Percentiles rank a stretch among this genome's conserved stretches.
Conservation (phyloP, 2,888 invertebrate species). For the Parnassius smintheus region DNA sequence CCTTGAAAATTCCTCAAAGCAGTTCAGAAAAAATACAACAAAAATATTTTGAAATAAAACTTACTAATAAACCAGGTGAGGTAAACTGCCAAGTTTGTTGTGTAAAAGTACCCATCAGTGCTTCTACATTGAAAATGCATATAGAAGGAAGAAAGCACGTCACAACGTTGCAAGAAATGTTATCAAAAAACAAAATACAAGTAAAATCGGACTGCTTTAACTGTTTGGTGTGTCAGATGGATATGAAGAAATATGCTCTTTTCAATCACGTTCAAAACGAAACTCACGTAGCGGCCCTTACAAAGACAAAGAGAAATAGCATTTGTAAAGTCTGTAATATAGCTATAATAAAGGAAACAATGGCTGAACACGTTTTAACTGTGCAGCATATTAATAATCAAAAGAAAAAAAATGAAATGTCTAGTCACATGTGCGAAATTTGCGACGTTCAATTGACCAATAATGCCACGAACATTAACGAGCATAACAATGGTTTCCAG, state of each 20-base stretch:
- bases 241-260: neutral
- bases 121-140: constrained; percentile 6
- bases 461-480: neutral
- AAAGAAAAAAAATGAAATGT: neutral
- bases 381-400: neutral
- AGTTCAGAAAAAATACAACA: neutral
- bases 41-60: constrained; percentile 2
- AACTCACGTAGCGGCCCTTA: neutral
- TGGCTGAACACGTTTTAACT: neutral
- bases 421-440: neutral
- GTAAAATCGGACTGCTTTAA: neutral
- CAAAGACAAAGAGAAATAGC: neutral
- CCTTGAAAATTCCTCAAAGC: neutral
- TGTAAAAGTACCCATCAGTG: neutral
- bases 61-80: neutral
- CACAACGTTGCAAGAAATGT: neutral
- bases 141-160: neutral
- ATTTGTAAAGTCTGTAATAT: neutral
- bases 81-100: constrained; percentile 16
- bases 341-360: neutral
- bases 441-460: neutral
- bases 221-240: neutral
- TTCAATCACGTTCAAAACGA: neutral
- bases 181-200: constrained; percentile 2
- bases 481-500: constrained; percentile 5